These are phyloP conservation scores for Rousettus leschenaultii DNA, from an alignment of 2,113 vertebrate species.

Conservation along the genomic window DNA sequence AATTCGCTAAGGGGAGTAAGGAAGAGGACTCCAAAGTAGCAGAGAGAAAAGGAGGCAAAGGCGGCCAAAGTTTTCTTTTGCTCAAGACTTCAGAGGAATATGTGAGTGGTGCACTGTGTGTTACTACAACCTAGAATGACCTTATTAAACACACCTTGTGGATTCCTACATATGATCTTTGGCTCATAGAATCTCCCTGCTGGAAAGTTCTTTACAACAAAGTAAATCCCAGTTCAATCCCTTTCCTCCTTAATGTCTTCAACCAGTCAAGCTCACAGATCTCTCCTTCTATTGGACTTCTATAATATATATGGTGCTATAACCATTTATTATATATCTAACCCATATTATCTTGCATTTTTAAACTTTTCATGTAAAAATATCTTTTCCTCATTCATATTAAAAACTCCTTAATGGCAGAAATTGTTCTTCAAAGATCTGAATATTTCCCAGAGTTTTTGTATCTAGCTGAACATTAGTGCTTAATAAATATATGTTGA, in stretches of 20 bases:
- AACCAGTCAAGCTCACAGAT: neutral
- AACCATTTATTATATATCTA: neutral
- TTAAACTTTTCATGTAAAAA: neutral
- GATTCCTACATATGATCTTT: neutral
- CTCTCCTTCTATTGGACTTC: neutral
- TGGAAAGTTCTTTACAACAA: conserved; percentile 18
- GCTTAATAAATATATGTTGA: neutral
- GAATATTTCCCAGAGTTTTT: neutral
- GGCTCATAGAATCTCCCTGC: neutral
- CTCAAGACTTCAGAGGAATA: neutral
- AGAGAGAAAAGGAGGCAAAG: neutral
- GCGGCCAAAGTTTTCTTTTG: neutral
- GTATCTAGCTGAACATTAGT: neutral
- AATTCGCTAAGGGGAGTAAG: neutral
- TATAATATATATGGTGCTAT: neutral
- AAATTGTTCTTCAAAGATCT: neutral
- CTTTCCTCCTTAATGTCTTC: neutral
- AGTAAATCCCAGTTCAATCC: neutral
- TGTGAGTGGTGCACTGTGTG: neutral
- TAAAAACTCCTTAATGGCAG: conserved; percentile 1
- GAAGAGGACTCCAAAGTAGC: neutral
- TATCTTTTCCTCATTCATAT: neutral
- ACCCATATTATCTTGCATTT: neutral
- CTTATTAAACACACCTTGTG: neutral
- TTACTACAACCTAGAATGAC: neutral